Percentiles rank a stretch among this genome's conserved stretches.
Conservation (phyloP, 2,113 vertebrate genomes). For the Elephas maximus region DNA sequence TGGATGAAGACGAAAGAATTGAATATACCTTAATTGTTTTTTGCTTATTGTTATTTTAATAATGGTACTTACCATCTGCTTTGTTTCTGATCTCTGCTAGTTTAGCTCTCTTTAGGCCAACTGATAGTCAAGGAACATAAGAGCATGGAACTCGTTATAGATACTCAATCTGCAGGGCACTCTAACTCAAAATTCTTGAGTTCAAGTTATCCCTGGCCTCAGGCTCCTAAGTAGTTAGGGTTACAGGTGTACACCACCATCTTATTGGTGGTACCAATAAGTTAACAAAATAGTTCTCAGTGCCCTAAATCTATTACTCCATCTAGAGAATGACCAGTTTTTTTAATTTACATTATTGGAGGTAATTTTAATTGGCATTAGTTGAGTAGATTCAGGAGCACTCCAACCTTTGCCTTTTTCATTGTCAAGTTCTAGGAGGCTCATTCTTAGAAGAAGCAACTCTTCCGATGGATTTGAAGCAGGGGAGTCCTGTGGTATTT, state of each 20-base stretch:
- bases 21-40: neutral
- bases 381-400: slow-evolving; percentile 69
- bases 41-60: neutral
- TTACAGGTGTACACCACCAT: neutral
- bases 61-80: slow-evolving; percentile 23
- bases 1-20: slow-evolving; percentile 33
- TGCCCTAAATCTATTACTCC: neutral
- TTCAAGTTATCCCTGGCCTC: neutral
- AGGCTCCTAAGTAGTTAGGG: neutral
- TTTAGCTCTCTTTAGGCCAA: neutral
- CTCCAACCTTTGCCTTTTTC: slow-evolving; percentile 71
- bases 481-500: slow-evolving; percentile 66
- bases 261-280: neutral
- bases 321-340: slow-evolving; percentile 42
- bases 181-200: slow-evolving; percentile 18
- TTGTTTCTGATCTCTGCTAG: slow-evolving; percentile 16
- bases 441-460: slow-evolving; percentile 77
- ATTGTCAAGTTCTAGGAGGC: slow-evolving; percentile 75
- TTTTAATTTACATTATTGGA: slow-evolving; percentile 21
- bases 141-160: neutral
- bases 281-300: neutral
- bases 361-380: slow-evolving; percentile 66
- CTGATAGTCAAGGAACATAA: neutral
- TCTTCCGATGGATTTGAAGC: slow-evolving; percentile 75
- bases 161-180: neutral